A percentile compares a stretch with the other conserved stretches of the same genome.
Conservation (phyloP, 2,888 invertebrate species). For the Apamea crenata region DNA sequence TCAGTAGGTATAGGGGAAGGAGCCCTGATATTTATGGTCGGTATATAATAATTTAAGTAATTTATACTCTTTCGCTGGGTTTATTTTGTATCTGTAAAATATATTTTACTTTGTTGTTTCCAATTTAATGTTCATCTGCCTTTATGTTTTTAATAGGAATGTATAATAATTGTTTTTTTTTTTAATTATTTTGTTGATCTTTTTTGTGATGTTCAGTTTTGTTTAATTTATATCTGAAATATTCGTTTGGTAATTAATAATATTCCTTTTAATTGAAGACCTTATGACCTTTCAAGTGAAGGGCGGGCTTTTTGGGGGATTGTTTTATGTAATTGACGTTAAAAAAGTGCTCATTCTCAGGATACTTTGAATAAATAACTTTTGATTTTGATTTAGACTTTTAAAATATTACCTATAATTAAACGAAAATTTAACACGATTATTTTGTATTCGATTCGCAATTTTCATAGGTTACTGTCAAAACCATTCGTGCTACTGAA, state of each 20-base stretch:
- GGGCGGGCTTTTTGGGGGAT: too few species aligned
- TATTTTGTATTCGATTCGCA: too few species aligned
- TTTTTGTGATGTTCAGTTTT: background rate
- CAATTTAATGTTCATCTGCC: background rate
- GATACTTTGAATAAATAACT: too few species aligned
- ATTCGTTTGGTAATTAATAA: background rate
- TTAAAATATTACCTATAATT: background rate
- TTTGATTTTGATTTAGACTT: too few species aligned
- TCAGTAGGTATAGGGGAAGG: background rate
- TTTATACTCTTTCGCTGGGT: background rate
- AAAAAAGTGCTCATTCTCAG: too few species aligned
- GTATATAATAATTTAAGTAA: constrained; percentile 24
- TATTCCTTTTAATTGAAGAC: background rate
- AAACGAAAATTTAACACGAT: background rate
- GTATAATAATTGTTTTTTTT: too few species aligned
- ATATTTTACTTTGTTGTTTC: constrained; percentile 3
- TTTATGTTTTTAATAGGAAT: background rate
- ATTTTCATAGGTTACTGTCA: too few species aligned
- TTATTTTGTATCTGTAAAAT: constrained; percentile 12
- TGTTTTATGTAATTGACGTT: too few species aligned
- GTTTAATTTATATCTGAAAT: background rate
- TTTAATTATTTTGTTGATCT: background rate
- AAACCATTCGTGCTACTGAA: background rate
- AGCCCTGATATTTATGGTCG: constrained; percentile 30
- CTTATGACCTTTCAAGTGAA: too few species aligned